Conservation (phyloP, 2,113 vertebrate genomes). For the Oceanodroma tethys region DNA sequence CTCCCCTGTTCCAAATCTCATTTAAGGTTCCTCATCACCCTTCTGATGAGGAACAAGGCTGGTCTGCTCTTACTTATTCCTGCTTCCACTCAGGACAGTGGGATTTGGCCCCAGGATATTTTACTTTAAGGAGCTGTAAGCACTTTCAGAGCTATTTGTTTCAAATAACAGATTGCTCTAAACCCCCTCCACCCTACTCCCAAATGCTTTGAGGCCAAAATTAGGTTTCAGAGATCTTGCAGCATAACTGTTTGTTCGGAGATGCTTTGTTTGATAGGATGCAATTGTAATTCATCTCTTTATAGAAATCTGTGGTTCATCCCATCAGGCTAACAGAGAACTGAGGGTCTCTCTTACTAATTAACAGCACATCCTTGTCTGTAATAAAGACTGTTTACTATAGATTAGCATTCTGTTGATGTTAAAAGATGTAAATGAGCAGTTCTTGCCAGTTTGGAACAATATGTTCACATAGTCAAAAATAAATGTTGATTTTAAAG, state of each 20-base stretch:
- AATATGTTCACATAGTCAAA: neutral
- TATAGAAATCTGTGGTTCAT: neutral
- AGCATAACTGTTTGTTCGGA: neutral
- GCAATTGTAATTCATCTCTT: neutral
- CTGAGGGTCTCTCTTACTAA: neutral
- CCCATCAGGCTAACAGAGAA: conserved; percentile 9
- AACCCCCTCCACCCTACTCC: neutral
- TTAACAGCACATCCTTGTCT: conserved; percentile 8
- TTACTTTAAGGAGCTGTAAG: neutral
- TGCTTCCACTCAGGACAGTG: neutral
- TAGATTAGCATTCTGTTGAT: conserved; percentile 44
- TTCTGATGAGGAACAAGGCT: neutral
- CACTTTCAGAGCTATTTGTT: neutral
- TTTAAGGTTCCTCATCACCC: no score
- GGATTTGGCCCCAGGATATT: neutral
- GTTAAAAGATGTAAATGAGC: conserved; percentile 54
- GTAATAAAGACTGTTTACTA: conserved; percentile 43
- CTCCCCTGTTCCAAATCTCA: neutral
- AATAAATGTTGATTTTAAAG: neutral
- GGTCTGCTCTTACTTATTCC: neutral
- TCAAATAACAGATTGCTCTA: conserved; percentile 16
- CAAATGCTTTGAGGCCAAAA: conserved; percentile 34
- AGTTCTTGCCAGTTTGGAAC: conserved; percentile 40
- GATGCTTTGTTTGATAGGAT: neutral
- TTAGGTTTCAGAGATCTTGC: neutral